Base-by-base conservation (phyloP, 2,888 invertebrate genomes). In the Drosophila falleni region DNA sequence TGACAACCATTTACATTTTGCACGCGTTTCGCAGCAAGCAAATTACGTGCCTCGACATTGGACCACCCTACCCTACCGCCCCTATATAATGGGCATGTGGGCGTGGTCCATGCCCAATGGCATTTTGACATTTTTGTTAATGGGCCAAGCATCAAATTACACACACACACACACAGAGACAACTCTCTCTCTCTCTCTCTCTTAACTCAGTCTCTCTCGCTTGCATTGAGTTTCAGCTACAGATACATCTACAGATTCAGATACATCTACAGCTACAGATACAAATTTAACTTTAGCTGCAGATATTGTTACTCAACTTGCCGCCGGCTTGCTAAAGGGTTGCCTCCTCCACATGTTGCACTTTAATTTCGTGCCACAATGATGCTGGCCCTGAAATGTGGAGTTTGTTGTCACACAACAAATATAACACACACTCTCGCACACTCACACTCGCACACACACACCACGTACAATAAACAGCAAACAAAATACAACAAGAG, bases 51-150 rank as follows among this genome's bases (percentile, higher is more conserved):
- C 77, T 44, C 75, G 41, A 63, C 71, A 68, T 46, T 55, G 71
- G n/a, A 42, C 35, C 31, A 35, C 39, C 19, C 19, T 15, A 10
- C n/a, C n/a, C n/a, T n/a, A n/a, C n/a, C 35, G 31, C 39, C 39
- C 19, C 19, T 15, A 10, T 65, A 41, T 41, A 42, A 26, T 35
- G n/a, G 42, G 26, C 37, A n/a, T 54, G 41, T 54, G 56, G 31
- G 49, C 41, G 53, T 41, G 41, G 49, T 39, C 58, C 63, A 73
- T 84, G 87, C 85, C 84, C 86, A 81, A 74, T 73, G 84, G 86
- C 87, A 86, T 87, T 87, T 84, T 88, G 87, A 88, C 84, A 87
- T 88, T 86, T 87, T 88, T 80, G 80, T 84, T 87, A 87, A 88
- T 88, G 84, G 87, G 75, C 76, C 73, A 80, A 81, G 81, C 84